Evolutionary conservation across 2,888 invertebrate genomes (phyloP).

Genomic region (Beris morrisii): DNA sequence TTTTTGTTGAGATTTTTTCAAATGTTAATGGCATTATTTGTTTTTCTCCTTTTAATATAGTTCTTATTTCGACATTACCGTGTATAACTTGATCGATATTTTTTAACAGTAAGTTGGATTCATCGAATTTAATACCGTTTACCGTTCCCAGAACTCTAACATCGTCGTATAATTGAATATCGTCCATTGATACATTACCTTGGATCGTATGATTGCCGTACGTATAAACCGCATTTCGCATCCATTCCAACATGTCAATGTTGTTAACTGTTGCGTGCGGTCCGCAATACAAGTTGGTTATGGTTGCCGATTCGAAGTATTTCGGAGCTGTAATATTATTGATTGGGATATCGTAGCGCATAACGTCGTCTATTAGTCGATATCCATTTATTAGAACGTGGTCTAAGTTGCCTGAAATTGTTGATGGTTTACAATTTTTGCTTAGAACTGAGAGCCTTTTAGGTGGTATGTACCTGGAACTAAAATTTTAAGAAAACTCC

Average conservation of each 20-base stretch:
- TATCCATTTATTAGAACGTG: conserved; percentile 58
- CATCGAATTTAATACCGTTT: conserved; percentile 52
- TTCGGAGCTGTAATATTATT: conserved; percentile 58
- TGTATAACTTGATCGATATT: conserved; percentile 44
- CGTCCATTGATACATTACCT: conserved; percentile 54
- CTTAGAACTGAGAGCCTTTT: background rate
- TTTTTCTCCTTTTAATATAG: conserved; percentile 42
- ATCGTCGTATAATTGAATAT: conserved; percentile 48
- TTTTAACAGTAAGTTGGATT: conserved; percentile 51
- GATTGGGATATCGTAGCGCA: conserved; percentile 51
- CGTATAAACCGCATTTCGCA: conserved; percentile 54
- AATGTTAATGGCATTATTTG: conserved; percentile 48
- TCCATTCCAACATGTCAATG: conserved; percentile 58
- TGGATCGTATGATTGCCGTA: conserved; percentile 54
- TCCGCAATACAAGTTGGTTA: conserved; percentile 51
- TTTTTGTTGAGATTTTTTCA: conserved; percentile 45
- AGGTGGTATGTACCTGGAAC: conserved; percentile 39
- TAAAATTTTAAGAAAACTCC: conserved; percentile 45
- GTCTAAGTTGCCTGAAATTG: conserved; percentile 48
- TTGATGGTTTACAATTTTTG: background rate
- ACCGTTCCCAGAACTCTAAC: conserved; percentile 51
- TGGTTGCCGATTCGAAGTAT: conserved; percentile 50
- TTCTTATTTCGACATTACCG: conserved; percentile 46
- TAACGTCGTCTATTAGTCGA: conserved; percentile 59
- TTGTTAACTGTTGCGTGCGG: conserved; percentile 52